phyloP scores from a whole-genome alignment of 2,113 vertebrate genomes.

The Circaetus gallicus region DNA sequence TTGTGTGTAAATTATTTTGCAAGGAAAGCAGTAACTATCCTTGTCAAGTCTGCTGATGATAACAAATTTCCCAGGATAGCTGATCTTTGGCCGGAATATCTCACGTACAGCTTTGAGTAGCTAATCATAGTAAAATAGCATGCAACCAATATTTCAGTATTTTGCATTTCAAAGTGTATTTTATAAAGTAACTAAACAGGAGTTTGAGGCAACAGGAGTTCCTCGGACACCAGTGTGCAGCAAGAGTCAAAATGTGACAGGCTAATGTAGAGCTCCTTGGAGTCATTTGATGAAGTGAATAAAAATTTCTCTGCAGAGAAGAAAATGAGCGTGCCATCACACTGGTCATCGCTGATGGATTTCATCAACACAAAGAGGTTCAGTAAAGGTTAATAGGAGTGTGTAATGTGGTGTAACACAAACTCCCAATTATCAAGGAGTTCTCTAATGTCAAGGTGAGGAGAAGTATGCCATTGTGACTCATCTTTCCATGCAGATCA shows the following conservation, averaged over 20 bases:
- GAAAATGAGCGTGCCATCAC: neutral
- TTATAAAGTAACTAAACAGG: neutral
- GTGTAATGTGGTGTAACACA: conserved; percentile 62
- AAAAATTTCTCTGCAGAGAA: neutral
- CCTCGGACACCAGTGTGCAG: neutral
- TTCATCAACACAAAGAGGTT: conserved; percentile 33
- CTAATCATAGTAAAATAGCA: neutral
- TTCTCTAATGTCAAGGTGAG: conserved; percentile 32
- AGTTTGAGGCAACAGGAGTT: neutral
- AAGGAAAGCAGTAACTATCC: neutral
- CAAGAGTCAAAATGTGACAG: neutral
- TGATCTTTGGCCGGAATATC: neutral
- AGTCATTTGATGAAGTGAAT: neutral
- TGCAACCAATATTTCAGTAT: neutral
- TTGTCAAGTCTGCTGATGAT: neutral
- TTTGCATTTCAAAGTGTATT: neutral
- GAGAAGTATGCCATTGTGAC: neutral
- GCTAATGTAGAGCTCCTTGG: neutral
- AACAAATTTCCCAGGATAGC: neutral
- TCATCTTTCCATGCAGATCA: neutral
- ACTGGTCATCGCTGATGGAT: conserved; percentile 31
- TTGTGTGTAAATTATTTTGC: neutral
- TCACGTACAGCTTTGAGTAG: neutral
- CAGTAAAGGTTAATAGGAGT: conserved; percentile 57
- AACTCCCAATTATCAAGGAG: conserved; percentile 27